Percentiles rank a stretch among this genome's conserved stretches.
Conservation (phyloP, 2,797 vertebrate genomes). For the Urophycis tenuis region DNA sequence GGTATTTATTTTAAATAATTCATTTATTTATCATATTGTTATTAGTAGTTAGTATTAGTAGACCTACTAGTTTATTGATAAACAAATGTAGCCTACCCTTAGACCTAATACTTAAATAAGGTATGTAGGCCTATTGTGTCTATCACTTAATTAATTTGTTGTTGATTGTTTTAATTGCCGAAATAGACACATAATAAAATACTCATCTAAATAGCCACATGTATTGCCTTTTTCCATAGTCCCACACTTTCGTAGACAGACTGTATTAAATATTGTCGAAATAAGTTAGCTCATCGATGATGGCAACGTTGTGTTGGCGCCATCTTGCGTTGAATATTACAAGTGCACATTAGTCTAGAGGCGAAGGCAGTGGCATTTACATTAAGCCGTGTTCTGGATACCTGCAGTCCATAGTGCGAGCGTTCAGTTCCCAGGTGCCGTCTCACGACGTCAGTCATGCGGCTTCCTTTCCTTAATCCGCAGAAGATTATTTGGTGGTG, state of each 20-base stretch:
- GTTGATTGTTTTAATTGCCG: background rate
- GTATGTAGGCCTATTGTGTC: background rate
- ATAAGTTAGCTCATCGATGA: background rate
- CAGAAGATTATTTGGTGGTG: background rate
- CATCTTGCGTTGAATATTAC: constrained; percentile 43
- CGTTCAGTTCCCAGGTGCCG: background rate
- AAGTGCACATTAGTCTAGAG: background rate
- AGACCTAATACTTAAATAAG: background rate
- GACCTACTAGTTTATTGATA: background rate
- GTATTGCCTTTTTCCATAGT: background rate
- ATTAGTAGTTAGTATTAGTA: background rate
- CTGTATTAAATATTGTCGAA: background rate
- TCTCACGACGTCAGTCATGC: background rate
- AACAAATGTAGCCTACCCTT: too few species aligned
- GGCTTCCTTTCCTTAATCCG: background rate
- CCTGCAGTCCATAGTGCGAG: too few species aligned
- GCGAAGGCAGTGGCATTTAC: background rate
- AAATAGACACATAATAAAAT: background rate
- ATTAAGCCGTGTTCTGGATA: background rate
- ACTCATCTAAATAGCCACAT: background rate
- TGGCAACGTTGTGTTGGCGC: constrained; percentile 19
- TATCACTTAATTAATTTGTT: background rate
- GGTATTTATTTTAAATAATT: too few species aligned
- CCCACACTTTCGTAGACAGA: background rate
- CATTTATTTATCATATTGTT: background rate